Base-by-base conservation (phyloP, 2,113 vertebrate genomes). In the Amblyornis subalaris region DNA sequence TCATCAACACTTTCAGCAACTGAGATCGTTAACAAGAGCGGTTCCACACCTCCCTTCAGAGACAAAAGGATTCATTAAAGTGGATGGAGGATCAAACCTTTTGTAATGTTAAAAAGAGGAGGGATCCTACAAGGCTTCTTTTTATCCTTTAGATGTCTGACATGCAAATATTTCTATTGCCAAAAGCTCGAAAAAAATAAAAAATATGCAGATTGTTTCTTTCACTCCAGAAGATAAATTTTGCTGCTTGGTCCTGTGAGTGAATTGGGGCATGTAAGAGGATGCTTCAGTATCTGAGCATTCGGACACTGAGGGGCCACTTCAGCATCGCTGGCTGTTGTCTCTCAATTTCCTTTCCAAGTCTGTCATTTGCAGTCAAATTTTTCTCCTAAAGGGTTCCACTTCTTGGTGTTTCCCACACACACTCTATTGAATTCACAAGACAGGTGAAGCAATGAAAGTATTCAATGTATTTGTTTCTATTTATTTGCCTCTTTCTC, bases 161-260 rank as follows among this genome's bases (percentile, higher is more conserved):
- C 24, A 25, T 74, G 65, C 77, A 95, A 96, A 64, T 96, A 88
- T 76, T 95, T 79, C 64, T 66, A 48, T 31, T 91, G 66, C 33
- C 67, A 93, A 96, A 78, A 73, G 54, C 45, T 33, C 33, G 14
- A 22, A 31, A 57, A 25, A 12, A 42, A 26, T 7, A 26, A 24
- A 35, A 36, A 61, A 42, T 33, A 31, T 85, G 36, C 62, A 91
- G 70, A 82, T 75, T 89, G 31, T 48, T 88, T 87, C 90, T 95
- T 97, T 97, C 94, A 93, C 70, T 97, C 51, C 75, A 91, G 88
- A 97, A 96, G 94, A 96, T 90, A 96, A 96, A 96, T 97, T 82
- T 95, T 95, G 86, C 93, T 97, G 71, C 93, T 96, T 96, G 89
- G 85, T 81, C 77, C 66, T 97, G 17, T 94, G 89, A 96, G 85